Evolutionary conservation across 2,113 vertebrate species (phyloP).

Genomic region (Brevimyrus niger): DNA sequence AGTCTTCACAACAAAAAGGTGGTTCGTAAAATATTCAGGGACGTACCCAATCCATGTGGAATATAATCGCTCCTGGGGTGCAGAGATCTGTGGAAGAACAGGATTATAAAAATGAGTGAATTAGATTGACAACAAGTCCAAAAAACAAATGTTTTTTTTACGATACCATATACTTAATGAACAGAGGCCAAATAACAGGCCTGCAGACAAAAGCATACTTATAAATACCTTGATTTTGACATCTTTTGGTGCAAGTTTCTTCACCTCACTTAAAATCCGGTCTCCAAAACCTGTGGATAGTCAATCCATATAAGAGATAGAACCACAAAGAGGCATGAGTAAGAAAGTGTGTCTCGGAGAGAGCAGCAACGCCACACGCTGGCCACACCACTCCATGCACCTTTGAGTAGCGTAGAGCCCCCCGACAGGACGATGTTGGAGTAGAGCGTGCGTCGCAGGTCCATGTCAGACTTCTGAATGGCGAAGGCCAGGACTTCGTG

Average conservation of each 20-base stretch:
- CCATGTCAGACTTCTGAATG: conserved; percentile 87
- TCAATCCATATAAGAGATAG: not conserved
- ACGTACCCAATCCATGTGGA: conserved; percentile 83
- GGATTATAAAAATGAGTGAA: not conserved
- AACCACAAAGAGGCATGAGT: not conserved
- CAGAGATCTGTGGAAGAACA: conserved; percentile 66
- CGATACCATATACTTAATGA: not conserved
- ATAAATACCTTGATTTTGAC: conserved; percentile 79
- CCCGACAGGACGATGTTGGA: conserved; percentile 81
- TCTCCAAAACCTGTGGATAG: conserved; percentile 72
- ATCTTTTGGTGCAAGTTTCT: conserved; percentile 86
- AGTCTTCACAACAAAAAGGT: not conserved
- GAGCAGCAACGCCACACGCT: not conserved
- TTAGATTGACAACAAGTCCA: not conserved
- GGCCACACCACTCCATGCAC: conserved; percentile 37
- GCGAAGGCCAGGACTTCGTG: conserved; percentile 81
- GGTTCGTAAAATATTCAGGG: not conserved
- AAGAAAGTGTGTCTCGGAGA: not conserved
- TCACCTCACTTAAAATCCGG: conserved; percentile 80
- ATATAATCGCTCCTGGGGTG: conserved; percentile 81
- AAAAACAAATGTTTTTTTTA: not conserved
- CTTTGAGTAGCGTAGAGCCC: conserved; percentile 82
- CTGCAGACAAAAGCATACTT: not conserved
- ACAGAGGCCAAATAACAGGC: not conserved
- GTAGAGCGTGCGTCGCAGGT: conserved; percentile 76